phyloP scores from a whole-genome alignment of 2,797 vertebrate genomes.

The Heterohyrax brucei region DNA sequence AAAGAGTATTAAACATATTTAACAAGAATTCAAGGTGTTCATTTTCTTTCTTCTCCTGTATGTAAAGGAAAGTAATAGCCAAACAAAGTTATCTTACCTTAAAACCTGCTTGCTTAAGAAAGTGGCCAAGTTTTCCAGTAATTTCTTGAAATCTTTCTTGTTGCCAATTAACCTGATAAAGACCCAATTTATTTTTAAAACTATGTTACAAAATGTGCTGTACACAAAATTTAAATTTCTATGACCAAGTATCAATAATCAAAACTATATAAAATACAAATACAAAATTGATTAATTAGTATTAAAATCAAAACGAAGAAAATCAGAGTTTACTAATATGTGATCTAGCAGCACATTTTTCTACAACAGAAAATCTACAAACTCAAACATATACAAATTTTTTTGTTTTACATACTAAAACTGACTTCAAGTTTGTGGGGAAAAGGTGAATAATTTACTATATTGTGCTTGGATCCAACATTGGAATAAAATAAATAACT shows the following conservation, averaged over 20 bases:
- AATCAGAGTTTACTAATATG: constrained; percentile 45
- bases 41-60: neutral
- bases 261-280: constrained; percentile 73
- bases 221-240: constrained; percentile 70
- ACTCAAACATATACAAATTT: constrained; percentile 9
- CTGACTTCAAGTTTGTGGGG: constrained; percentile 40
- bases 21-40: constrained; percentile 13
- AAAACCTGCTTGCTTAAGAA: constrained; percentile 99
- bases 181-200: constrained; percentile 78
- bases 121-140: constrained; percentile 96
- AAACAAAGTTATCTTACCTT: constrained; percentile 92
- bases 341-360: constrained; percentile 45
- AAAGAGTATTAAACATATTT: constrained; percentile 64
- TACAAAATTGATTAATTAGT: constrained; percentile 19
- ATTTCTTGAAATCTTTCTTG: constrained; percentile 98
- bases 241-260: constrained; percentile 68
- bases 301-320: constrained; percentile 72
- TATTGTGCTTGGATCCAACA: neutral
- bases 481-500: constrained; percentile 64
- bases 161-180: constrained; percentile 97
- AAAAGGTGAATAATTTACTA: constrained; percentile 16
- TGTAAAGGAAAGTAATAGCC: constrained; percentile 63
- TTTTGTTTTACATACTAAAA: constrained; percentile 37
- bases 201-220: constrained; percentile 61
- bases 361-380: constrained; percentile 52